phyloP scores from a whole-genome alignment of 2,797 vertebrate genomes.

The Sandelia bainsii region DNA sequence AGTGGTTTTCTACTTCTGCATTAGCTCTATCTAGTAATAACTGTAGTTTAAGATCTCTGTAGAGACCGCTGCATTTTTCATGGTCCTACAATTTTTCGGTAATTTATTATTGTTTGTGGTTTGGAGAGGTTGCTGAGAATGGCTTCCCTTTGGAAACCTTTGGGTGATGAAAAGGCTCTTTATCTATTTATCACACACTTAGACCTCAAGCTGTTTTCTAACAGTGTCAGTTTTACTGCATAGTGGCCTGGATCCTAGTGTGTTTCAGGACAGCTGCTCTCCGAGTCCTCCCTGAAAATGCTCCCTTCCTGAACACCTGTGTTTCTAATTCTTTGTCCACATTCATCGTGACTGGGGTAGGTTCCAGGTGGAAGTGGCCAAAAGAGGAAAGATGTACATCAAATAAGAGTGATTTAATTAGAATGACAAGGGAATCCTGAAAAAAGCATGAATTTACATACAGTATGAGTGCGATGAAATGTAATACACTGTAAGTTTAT shows the following conservation, averaged over 20 bases:
- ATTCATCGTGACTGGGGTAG: conserved; percentile 19
- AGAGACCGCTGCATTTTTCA: conserved; percentile 45
- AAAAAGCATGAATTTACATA: conserved; percentile 1
- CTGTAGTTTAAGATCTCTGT: conserved; percentile 16
- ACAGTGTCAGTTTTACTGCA: conserved; percentile 26
- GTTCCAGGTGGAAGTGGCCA: conserved; percentile 54
- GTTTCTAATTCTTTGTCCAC: conserved; percentile 61
- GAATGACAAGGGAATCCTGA: conserved; percentile 28
- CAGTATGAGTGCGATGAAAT: background rate
- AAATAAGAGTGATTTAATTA: conserved; percentile 33
- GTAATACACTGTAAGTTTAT: background rate
- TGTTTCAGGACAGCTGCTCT: conserved; percentile 29
- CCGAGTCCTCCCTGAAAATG: conserved; percentile 48
- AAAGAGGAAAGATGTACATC: conserved; percentile 61
- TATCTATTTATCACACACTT: conserved; percentile 42
- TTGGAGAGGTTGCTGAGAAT: conserved; percentile 12
- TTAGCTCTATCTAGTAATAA: background rate
- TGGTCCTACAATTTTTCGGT: background rate
- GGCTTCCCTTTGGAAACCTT: background rate
- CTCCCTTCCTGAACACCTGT: conserved; percentile 74
- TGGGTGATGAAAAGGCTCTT: conserved; percentile 36
- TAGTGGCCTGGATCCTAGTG: conserved; percentile 39
- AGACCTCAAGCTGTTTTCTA: conserved; percentile 6
- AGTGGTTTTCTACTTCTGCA: conserved; percentile 22
- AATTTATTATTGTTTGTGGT: conserved; percentile 38